phyloP scores from a whole-genome alignment of 1,140 invertebrate genomes.

The Helicoverpa zea region DNA sequence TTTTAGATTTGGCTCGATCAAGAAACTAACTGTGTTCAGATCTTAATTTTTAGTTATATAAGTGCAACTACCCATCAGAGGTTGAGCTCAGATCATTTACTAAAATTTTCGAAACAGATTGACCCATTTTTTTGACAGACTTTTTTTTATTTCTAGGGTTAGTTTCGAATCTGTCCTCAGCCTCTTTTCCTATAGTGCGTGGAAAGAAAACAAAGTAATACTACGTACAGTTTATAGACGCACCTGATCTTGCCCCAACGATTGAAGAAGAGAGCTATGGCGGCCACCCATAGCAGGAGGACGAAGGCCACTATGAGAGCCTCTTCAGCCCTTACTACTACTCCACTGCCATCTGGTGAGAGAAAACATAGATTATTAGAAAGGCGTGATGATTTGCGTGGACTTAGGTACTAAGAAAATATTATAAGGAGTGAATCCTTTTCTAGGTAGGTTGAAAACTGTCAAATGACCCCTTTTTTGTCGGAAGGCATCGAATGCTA shows the following conservation, averaged over 20 bases:
- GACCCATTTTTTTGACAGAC: too few species aligned
- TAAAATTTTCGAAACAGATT: too few species aligned
- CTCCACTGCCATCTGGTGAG: slow-evolving; percentile 86
- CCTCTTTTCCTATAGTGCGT: slow-evolving; percentile 17
- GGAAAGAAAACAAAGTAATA: slow-evolving; percentile 65
- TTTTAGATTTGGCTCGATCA: too few species aligned
- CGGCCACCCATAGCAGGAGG: slow-evolving; percentile 92
- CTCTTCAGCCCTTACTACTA: slow-evolving; percentile 92
- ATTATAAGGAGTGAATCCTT: neutral
- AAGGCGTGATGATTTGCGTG: neutral
- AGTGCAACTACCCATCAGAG: too few species aligned
- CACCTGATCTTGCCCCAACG: slow-evolving; percentile 94
- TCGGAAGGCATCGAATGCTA: too few species aligned
- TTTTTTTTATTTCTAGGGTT: too few species aligned
- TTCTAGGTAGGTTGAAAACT: too few species aligned
- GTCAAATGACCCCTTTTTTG: too few species aligned
- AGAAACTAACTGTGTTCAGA: too few species aligned
- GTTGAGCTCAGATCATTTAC: too few species aligned
- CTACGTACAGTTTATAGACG: slow-evolving; percentile 85
- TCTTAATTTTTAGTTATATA: too few species aligned
- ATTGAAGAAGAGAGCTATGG: slow-evolving; percentile 93
- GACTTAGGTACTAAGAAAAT: neutral
- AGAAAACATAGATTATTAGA: too few species aligned
- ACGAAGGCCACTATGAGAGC: slow-evolving; percentile 92
- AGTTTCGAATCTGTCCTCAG: neutral